Conservation (phyloP, 2,797 vertebrate genomes). For the Lateolabrax maculatus region DNA sequence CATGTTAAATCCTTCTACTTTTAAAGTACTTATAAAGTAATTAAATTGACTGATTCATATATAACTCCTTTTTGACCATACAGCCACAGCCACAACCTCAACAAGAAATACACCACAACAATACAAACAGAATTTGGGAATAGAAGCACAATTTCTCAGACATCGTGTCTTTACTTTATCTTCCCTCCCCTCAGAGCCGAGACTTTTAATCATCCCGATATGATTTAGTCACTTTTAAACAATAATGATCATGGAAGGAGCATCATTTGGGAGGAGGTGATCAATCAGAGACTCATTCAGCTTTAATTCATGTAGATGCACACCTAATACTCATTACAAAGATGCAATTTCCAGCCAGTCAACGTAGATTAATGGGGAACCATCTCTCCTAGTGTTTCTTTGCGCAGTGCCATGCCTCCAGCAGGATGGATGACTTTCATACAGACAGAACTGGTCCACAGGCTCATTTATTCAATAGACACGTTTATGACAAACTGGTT, state of each 20-base stretch:
- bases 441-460: slow-evolving; percentile 69
- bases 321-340: slow-evolving; percentile 93
- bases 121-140: slow-evolving; percentile 50
- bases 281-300: slow-evolving; percentile 89
- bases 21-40: slow-evolving; percentile 6
- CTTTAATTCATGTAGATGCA: slow-evolving; percentile 93
- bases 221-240: slow-evolving; percentile 89
- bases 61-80: slow-evolving; percentile 8
- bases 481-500: slow-evolving; percentile 83
- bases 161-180: slow-evolving; percentile 70
- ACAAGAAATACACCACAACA: slow-evolving; percentile 38
- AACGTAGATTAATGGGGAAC: slow-evolving; percentile 88
- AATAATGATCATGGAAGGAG: slow-evolving; percentile 86
- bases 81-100: slow-evolving; percentile 12
- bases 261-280: slow-evolving; percentile 86
- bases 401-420: slow-evolving; percentile 78
- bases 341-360: slow-evolving; percentile 91
- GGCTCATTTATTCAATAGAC: slow-evolving; percentile 80
- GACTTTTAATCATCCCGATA: slow-evolving; percentile 87
- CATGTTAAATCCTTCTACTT: slow-evolving; percentile 6
- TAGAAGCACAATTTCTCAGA: slow-evolving; percentile 55
- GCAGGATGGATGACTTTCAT: slow-evolving; percentile 87
- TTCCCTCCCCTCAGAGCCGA: slow-evolving; percentile 54
- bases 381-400: slow-evolving; percentile 82
- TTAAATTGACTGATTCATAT: slow-evolving; percentile 6